A percentile compares a stretch with the other conserved stretches of the same genome.
Evolutionary conservation across 2,113 vertebrate genomes (phyloP).

Genomic region (Protomyctophum bolini): DNA sequence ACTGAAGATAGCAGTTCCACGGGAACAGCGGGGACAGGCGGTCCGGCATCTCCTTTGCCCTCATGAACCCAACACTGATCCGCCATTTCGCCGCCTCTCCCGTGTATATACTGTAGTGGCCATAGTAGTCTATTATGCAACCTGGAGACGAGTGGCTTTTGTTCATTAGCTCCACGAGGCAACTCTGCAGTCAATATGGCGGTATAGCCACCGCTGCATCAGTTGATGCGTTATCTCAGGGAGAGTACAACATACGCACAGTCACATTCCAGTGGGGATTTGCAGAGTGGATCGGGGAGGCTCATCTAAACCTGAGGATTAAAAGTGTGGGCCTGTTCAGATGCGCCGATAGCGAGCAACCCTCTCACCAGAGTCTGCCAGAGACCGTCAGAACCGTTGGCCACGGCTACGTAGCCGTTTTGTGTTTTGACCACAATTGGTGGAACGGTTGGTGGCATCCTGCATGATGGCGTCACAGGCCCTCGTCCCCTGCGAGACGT

Average conservation of each 20-base stretch:
- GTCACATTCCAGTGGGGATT: constrained; percentile 61
- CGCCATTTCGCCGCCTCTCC: constrained; percentile 38
- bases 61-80: constrained; percentile 31
- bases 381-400: constrained; percentile 1
- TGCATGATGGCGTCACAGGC: background rate
- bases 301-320: constrained; percentile 59
- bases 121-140: constrained; percentile 11
- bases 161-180: constrained; percentile 10
- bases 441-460: constrained; percentile 2
- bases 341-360: constrained; percentile 39
- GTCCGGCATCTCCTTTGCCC: constrained; percentile 10
- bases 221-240: constrained; percentile 30
- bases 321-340: constrained; percentile 49
- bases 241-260: constrained; percentile 10
- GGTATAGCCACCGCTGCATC: background rate
- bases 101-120: background rate
- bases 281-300: constrained; percentile 42
- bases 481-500: constrained; percentile 14
- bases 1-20: constrained; percentile 17
- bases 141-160: constrained; percentile 38
- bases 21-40: background rate
- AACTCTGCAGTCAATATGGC: background rate
- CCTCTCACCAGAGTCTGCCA: background rate
- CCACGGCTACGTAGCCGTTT: background rate
- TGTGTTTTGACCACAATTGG: constrained; percentile 16